A percentile compares a stretch with the other conserved stretches of the same genome.
phyloP scores from a whole-genome alignment of 37 sponge, comb jelly and placozoan genomes.

The Bolinopsis microptera region DNA sequence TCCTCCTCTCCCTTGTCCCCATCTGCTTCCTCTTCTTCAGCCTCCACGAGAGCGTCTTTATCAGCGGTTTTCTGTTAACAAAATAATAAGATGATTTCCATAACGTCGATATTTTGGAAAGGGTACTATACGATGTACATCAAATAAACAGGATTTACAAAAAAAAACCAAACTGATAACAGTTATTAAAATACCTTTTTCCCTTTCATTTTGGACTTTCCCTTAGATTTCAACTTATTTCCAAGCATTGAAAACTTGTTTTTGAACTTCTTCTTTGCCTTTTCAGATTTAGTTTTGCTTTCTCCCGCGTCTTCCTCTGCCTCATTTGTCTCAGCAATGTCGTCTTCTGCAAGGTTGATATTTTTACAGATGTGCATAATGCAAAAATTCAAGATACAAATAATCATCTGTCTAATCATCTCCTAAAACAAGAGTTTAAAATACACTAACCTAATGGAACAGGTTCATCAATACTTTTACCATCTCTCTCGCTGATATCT shows the following conservation, averaged over 20 bases:
- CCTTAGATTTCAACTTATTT: not conserved
- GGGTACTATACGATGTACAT: too few species aligned
- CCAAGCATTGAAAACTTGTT: not conserved
- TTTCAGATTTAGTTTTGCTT: not conserved
- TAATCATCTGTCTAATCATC: too few species aligned
- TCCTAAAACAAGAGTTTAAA: not conserved
- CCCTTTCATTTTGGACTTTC: not conserved
- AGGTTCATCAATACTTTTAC: not conserved
- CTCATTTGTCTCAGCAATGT: not conserved
- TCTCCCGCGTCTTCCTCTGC: not conserved
- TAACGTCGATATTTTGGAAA: too few species aligned
- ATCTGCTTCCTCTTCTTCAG: not conserved
- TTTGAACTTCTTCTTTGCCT: not conserved
- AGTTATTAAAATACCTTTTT: not conserved
- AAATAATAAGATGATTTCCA: not conserved
- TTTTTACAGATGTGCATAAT: too few species aligned
- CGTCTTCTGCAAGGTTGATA: not conserved
- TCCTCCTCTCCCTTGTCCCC: not conserved
- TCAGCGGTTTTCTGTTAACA: constrained; percentile 13
- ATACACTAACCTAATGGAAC: not conserved
- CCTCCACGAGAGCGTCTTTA: not conserved
- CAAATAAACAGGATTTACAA: too few species aligned
- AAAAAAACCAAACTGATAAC: not conserved
- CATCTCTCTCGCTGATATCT: constrained; percentile 24
- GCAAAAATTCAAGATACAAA: too few species aligned